Evolutionary conservation across 2,888 invertebrate genomes (phyloP), one percentile per base, ranked within the genome.

Genomic region (Rhamphomyia laevipes): DNA sequence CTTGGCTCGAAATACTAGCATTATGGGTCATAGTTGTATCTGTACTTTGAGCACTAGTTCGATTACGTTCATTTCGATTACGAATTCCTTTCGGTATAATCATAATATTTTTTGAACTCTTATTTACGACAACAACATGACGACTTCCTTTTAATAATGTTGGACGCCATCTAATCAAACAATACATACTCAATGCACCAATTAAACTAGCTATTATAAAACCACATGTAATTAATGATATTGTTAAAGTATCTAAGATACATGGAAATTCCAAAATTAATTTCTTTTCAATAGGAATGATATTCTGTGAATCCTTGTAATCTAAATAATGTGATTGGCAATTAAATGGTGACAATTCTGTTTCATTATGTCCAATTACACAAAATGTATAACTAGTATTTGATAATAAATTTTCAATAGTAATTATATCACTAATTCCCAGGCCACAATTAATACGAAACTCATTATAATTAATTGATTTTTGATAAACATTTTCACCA

Each of bases 381-480:
- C 67, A 67, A 42, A 67, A 66, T 2, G 65, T 65, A 15, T 67
- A 67, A 0, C 66, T 64, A 3, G 53, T 54, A 45, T 64, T 66
- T 1, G 52, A 52, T 2, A 21, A 37, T 17, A 67, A 55, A 5
- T 56, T 41, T 15, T 58, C 56, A 13, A 62, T 53, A 3, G 61
- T 46, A 7, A 67, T 33, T n/a, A 49, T 44, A 35, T 49, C 47
- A 7, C 23, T 12, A 10, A 27, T 27, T 27, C 23, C 23, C 9
- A 27, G 9, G 4, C 23, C 23, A 9, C 23, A 27, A 9, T 7
- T 7, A 7, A 27, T 7, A 7, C 7, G 2, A 27, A 27, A 7
- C 4, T 27, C 23, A 27, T 27, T 27, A 9, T 4, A 27, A 27
- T 27, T 27, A 27, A 27, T 27, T 7, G 23, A 27, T 27, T 27